A percentile compares a stretch with the other conserved stretches of the same genome.
phyloP scores from a whole-genome alignment of 2,113 vertebrate species.

The Circaetus gallicus region DNA sequence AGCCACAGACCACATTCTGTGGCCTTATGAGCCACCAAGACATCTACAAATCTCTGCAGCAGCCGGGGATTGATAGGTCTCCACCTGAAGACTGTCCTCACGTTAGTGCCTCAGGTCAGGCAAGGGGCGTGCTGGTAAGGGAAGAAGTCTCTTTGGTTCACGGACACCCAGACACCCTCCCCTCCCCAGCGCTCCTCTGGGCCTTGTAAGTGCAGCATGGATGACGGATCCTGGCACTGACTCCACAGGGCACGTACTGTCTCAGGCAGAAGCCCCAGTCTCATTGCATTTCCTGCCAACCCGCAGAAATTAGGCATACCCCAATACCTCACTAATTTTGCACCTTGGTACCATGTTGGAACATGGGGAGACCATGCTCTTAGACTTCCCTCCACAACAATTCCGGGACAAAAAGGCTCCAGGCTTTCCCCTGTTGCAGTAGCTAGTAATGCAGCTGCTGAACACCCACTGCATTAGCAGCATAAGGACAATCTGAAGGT shows the following conservation, averaged over 20 bases:
- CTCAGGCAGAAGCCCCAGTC: not conserved
- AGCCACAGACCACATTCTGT: not conserved
- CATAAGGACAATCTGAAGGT: fast-evolving
- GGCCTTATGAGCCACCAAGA: not conserved
- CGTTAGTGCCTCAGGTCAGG: not conserved
- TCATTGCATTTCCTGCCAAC: not conserved
- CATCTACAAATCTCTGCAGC: not conserved
- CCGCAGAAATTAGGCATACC: not conserved
- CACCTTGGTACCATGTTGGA: not conserved
- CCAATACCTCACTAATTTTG: not conserved
- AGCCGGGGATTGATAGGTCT: not conserved
- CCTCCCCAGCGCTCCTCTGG: not conserved
- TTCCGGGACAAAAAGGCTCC: not conserved
- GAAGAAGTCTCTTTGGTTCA: not conserved
- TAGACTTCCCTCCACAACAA: not conserved
- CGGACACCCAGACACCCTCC: not conserved
- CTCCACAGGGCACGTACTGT: not conserved
- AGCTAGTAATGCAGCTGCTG: not conserved
- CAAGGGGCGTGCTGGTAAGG: not conserved
- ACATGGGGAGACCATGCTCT: not conserved
- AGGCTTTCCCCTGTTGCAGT: not conserved
- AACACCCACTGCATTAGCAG: not conserved
- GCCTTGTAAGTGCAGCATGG: not conserved
- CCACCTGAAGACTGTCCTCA: not conserved
- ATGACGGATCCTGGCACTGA: not conserved